Evolutionary conservation across 2,113 vertebrate species (phyloP), one percentile per base, ranked within the genome.

Genomic region (Stercorarius parasiticus): DNA sequence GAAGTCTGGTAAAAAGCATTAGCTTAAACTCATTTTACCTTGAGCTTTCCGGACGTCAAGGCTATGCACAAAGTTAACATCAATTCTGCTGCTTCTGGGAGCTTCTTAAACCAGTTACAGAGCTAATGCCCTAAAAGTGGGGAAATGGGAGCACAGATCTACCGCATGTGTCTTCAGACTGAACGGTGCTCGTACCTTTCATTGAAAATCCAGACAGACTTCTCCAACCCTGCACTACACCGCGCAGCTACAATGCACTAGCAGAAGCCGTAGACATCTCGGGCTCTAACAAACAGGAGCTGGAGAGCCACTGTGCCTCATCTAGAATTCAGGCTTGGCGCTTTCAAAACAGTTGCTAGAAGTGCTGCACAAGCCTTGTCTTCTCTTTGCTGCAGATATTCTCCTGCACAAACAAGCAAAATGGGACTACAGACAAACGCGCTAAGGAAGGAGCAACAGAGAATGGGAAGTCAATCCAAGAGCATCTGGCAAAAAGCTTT

Each of bases 121-220:
- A 58, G 43, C 42, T 59, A 30, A 10, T 1, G 14, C 45, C 67
- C 30, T 22, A 13, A 0, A 11, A 23, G 2, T 7, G 29, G 27
- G 53, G 27, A 23, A 52, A 9, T 0, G 0, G 8, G 32, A 50
- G 30, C 36, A 12, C 0, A 5, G 26, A 27, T 9, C 32, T 27
- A 15, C 66, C 8, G 10, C 0, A 2, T 2, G 58, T 8, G 19
- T 29, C 61, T 55, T 30, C 88, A 45, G 32, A 13, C 32, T 18
- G 23, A 20, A 40, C 1, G 9, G 10, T 26, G 32, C 34, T 4
- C 4, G 56, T 5, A 38, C 16, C 18, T 47, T 9, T 16, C 52
- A 27, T 0, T 26, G 38, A 22, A 34, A 59, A 30, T 6, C 38
- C 34, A 50, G 4, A 50, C 25, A 7, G 53, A 25, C 65, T 55